Conservation (phyloP, 1,140 invertebrate species). For the Hormaphis cornu region DNA sequence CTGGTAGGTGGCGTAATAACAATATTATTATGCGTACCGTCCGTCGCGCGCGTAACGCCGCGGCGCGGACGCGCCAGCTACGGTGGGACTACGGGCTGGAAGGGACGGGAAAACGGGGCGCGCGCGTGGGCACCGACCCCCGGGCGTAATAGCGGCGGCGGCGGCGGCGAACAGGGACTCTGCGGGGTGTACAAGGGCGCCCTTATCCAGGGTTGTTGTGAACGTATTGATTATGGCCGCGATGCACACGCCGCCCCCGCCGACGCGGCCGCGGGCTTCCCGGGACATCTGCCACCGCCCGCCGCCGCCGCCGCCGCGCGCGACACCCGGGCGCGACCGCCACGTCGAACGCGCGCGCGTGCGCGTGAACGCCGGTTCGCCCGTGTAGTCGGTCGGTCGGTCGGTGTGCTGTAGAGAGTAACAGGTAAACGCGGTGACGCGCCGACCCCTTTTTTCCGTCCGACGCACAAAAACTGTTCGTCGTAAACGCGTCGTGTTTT, state of each 20-base stretch:
- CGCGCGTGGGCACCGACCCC: too few species aligned
- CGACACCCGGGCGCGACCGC: not conserved
- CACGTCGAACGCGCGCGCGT: not conserved
- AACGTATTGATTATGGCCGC: conserved; percentile 27
- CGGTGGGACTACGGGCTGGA: not conserved
- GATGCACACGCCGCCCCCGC: not conserved
- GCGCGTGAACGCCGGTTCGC: too few species aligned
- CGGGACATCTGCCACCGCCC: conserved; percentile 25
- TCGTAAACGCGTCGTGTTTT: not conserved
- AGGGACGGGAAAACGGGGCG: too few species aligned
- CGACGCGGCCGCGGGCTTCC: not conserved
- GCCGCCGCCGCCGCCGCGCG: not conserved
- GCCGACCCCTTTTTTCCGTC: not conserved
- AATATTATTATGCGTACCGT: too few species aligned
- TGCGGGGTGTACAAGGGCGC: not conserved
- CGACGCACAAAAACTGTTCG: too few species aligned
- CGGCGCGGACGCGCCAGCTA: not conserved
- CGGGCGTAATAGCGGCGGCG: not conserved
- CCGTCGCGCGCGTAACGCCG: too few species aligned
- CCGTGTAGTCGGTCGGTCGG: too few species aligned
- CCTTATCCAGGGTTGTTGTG: conserved; percentile 31
- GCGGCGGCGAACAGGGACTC: not conserved
- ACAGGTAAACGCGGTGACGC: conserved; percentile 1
- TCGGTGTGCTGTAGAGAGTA: too few species aligned
- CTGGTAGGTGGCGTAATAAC: conserved; percentile 28